Conservation (phyloP, 2,113 vertebrate species). For the Nerophis lumbriciformis region DNA sequence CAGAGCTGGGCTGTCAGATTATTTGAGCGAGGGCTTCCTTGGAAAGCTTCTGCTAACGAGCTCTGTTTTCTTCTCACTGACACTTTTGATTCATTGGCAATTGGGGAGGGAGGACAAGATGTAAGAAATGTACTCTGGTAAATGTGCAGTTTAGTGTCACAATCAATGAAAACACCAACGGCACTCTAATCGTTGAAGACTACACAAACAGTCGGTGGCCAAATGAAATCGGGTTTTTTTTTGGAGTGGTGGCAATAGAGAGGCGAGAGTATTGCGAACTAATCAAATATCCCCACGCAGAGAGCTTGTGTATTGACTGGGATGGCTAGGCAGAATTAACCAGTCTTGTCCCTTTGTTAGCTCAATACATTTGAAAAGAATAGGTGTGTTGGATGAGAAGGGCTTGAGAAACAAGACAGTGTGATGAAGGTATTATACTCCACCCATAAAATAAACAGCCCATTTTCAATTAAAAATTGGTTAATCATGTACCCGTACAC, state of each 20-base stretch:
- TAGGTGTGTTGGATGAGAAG: slow-evolving; percentile 25
- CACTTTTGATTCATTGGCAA: slow-evolving; percentile 57
- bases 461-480: neutral
- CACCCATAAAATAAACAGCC: neutral
- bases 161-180: slow-evolving; percentile 56
- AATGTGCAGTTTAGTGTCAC: slow-evolving; percentile 56
- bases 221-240: slow-evolving; percentile 29
- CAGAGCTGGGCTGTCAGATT: slow-evolving; percentile 44
- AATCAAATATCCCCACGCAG: slow-evolving; percentile 50
- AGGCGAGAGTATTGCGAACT: slow-evolving; percentile 40
- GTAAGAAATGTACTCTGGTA: slow-evolving; percentile 39
- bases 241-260: slow-evolving; percentile 36
- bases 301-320: slow-evolving; percentile 41
- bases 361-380: slow-evolving; percentile 35
- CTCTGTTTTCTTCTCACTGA: slow-evolving; percentile 37
- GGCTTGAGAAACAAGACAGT: neutral
- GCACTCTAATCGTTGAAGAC: slow-evolving; percentile 20
- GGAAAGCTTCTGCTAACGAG: slow-evolving; percentile 55
- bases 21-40: slow-evolving; percentile 50
- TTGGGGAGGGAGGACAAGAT: slow-evolving; percentile 31
- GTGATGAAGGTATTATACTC: neutral
- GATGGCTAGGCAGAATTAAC: slow-evolving; percentile 45
- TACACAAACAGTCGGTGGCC: slow-evolving; percentile 4
- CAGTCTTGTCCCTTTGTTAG: slow-evolving; percentile 34
- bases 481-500: neutral